Base-by-base conservation (phyloP, 2,888 invertebrate species). In the Actias luna region DNA sequence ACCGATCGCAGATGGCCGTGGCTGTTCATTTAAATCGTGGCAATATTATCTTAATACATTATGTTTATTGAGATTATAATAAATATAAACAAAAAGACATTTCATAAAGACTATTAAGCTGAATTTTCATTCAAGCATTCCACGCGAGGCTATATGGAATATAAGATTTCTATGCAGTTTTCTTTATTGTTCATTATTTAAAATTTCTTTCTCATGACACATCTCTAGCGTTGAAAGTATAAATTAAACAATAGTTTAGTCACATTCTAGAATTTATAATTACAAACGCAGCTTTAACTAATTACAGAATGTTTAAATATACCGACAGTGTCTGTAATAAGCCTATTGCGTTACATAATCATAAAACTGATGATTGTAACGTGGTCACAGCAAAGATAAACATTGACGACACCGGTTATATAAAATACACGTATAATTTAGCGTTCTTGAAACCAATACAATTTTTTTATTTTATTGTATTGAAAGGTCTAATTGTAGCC, bases 181-280 rank as follows among this genome's bases (percentile, higher is more conserved):
- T n/a, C n/a, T n/a, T n/a, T n/a, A n/a, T n/a, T n/a, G n/a, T n/a
- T n/a, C n/a, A n/a, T n/a, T n/a, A n/a, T n/a, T n/a, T n/a, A n/a
- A n/a, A n/a, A n/a, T n/a, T n/a, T 42, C 22, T 46, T 46, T 50
- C 46, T 12, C 46, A 25, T 50, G 8, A 12, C 10, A 50, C 25
- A 12, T 50, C 22, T 42, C 42, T 42, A 42, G 42, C 42, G 8
- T 39, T 46, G 22, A 14, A 27, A 27, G 52, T 55, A 55, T 16
- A 12, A 52, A 55, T 8, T 29, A 55, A 55, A 29, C 16, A 16
- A n/a, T 29, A 55, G 29, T 27, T 27, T 12, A 52, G 52, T 42
- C 25, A 27, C 52, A 29, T 55, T 55, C 55, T 55, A 55, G 55
- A 55, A 55, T 16, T 16, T 52, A n/a, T 55, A 55, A 55, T 55